phyloP scores from a whole-genome alignment of 2,797 vertebrate species.

The Nyctalus aviator region DNA sequence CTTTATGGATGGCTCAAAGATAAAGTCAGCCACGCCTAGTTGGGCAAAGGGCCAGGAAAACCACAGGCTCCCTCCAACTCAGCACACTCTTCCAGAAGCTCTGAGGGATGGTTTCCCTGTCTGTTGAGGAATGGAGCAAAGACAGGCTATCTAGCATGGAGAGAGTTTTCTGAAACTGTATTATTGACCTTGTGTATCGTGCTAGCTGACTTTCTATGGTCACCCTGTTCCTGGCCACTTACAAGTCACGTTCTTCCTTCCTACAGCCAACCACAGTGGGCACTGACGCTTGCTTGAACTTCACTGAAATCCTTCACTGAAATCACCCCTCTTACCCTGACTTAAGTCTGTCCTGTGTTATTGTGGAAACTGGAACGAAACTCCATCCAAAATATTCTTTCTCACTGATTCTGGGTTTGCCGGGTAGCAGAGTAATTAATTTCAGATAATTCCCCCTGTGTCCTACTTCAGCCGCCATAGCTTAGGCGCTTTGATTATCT shows the following conservation, averaged over 20 bases:
- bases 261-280: accelerated
- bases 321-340: background rate
- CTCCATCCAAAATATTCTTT: background rate
- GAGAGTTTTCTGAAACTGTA: background rate
- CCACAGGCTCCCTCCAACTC: background rate
- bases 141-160: too few species aligned
- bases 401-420: background rate
- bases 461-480: background rate
- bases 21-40: background rate
- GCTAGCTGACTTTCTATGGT: background rate
- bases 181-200: background rate
- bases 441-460: background rate
- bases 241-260: background rate
- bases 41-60: background rate
- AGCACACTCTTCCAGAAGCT: background rate
- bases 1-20: background rate
- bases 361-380: background rate
- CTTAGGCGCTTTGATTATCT: conserved; percentile 9
- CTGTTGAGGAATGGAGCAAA: background rate
- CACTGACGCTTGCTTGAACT: background rate
- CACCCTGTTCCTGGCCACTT: too few species aligned
- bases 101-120: background rate
- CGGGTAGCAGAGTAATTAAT: background rate
- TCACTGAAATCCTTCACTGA: background rate
- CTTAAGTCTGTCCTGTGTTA: background rate